Evolutionary conservation across 2,888 invertebrate genomes (phyloP).

Genomic region (Melanargia galathea): DNA sequence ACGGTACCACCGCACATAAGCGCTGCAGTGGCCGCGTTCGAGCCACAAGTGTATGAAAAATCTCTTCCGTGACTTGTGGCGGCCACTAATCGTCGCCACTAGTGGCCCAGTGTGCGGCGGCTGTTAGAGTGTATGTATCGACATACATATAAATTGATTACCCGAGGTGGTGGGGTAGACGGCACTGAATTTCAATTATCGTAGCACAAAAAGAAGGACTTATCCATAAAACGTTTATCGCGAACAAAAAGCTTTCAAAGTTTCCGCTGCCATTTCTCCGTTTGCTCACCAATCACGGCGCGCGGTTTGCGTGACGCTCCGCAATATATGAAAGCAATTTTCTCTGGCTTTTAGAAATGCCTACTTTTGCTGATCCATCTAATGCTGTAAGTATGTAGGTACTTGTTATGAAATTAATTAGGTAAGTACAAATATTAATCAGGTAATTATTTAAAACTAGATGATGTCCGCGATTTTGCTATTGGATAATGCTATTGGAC

Average conservation of each 20-base stretch:
- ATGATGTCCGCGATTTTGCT: no score
- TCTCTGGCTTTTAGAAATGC: constrained; percentile 49
- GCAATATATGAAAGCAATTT: constrained; percentile 56
- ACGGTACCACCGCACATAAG: no score
- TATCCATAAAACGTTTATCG: constrained; percentile 43
- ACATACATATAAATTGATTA: no score
- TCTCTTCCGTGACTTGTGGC: no score
- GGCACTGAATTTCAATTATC: constrained; percentile 32
- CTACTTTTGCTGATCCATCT: constrained; percentile 37
- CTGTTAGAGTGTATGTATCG: no score
- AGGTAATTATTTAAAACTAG: no score
- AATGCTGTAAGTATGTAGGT: constrained; percentile 18
- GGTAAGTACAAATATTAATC: no score
- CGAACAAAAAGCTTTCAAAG: constrained; percentile 43
- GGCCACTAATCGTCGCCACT: no score
- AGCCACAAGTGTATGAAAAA: no score
- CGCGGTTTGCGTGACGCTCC: constrained; percentile 50
- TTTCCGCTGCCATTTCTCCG: constrained; percentile 40
- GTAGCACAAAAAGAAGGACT: constrained; percentile 31
- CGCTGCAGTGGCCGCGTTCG: no score
- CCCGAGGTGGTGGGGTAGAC: neutral
- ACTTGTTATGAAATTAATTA: neutral
- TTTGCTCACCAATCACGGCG: constrained; percentile 48
- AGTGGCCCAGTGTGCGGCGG: no score
- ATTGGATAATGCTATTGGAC: no score